Evolutionary conservation across 2,888 invertebrate genomes (phyloP).

Genomic region (Athetis lepigone): DNA sequence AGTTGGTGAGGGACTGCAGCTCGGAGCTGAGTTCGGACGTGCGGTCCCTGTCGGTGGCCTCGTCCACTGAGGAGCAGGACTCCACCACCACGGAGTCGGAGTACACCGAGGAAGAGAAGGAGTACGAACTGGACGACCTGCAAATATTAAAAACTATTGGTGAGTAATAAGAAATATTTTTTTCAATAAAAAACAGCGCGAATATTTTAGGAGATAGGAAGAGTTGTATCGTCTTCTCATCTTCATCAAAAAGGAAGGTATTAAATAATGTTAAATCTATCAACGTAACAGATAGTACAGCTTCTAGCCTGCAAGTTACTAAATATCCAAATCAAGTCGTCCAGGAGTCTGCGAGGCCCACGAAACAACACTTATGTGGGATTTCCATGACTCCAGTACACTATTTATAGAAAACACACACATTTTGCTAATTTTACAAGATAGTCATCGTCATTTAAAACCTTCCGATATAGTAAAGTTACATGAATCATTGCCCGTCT

Average conservation of each 20-base stretch:
- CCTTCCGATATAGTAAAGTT: slow-evolving; percentile 67
- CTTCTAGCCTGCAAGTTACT: neutral
- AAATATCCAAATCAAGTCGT: slow-evolving; percentile 1
- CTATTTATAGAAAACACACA: slow-evolving; percentile 57
- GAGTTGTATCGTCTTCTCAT: neutral
- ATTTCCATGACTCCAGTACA: slow-evolving; percentile 53
- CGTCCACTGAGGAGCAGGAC: slow-evolving; percentile 90
- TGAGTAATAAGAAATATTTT: slow-evolving; percentile 87
- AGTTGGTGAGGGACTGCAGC: slow-evolving; percentile 89
- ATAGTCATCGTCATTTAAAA: slow-evolving; percentile 62
- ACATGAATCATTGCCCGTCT: slow-evolving; percentile 68
- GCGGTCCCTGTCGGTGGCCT: slow-evolving; percentile 87
- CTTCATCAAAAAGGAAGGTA: slow-evolving; percentile 6
- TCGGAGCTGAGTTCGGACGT: slow-evolving; percentile 88
- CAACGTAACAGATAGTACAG: slow-evolving; percentile 9
- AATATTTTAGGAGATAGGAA: neutral
- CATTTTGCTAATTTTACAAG: slow-evolving; percentile 66
- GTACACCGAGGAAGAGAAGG: slow-evolving; percentile 91
- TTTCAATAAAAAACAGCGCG: neutral
- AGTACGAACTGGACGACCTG: slow-evolving; percentile 94
- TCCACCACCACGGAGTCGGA: slow-evolving; percentile 90
- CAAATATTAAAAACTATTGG: slow-evolving; percentile 97
- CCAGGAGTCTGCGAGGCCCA: slow-evolving; percentile 10
- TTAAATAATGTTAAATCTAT: slow-evolving; percentile 22
- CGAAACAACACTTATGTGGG: slow-evolving; percentile 15